Conservation (phyloP, 1,140 invertebrate species). For the Anthonomus grandis region DNA sequence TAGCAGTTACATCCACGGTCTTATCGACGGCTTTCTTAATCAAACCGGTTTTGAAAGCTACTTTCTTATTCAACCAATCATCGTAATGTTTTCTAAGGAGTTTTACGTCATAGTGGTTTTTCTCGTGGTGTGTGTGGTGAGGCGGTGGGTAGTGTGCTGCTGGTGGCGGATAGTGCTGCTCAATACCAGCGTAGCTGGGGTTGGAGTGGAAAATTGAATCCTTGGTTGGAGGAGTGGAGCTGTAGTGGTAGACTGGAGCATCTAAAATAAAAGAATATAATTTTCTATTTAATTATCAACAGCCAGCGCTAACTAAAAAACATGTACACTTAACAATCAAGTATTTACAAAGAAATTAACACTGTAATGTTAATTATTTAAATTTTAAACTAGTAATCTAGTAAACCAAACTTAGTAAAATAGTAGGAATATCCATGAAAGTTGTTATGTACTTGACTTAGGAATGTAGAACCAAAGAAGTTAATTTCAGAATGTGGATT, state of each 20-base stretch:
- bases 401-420: no score
- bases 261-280: neutral
- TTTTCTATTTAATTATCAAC: no score
- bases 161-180: neutral
- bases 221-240: neutral
- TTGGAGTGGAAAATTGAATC: neutral
- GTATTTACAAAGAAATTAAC: no score
- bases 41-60: neutral
- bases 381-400: no score
- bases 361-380: no score
- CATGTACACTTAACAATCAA: no score
- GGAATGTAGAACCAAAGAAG: no score
- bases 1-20: constrained; percentile 16
- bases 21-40: constrained; percentile 11
- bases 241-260: neutral
- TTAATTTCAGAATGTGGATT: no score
- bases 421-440: no score
- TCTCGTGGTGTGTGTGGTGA: neutral
- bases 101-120: neutral
- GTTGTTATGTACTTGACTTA: no score
- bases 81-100: constrained; percentile 12
- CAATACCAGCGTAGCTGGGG: neutral
- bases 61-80: constrained; percentile 5
- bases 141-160: neutral
- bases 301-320: no score